Evolutionary conservation across 2,888 invertebrate species (phyloP).

Genomic region (Ophion slaviceki): DNA sequence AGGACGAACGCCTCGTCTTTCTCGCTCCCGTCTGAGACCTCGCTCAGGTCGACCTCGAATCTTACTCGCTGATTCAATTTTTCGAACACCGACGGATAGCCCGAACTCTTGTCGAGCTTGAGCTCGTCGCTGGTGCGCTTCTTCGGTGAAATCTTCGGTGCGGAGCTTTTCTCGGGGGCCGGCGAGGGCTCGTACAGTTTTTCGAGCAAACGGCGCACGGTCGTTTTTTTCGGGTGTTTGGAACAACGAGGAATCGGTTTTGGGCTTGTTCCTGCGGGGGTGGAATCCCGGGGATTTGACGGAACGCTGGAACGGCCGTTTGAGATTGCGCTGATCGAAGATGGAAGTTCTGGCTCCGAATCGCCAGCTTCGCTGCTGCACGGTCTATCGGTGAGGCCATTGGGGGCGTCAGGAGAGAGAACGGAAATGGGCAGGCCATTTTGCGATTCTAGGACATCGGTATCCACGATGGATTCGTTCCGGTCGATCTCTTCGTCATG

Average conservation of each 20-base stretch:
- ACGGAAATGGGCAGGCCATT: conserved; percentile 33
- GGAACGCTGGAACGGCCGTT: neutral
- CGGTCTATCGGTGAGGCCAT: neutral
- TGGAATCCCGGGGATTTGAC: neutral
- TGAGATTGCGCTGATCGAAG: neutral
- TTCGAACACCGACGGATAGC: conserved; percentile 70
- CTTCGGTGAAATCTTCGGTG: neutral
- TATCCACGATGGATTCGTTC: conserved; percentile 50
- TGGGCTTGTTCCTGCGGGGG: neutral
- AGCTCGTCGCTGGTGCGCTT: conserved; percentile 60
- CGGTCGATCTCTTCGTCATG: conserved; percentile 23
- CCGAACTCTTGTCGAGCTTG: conserved; percentile 51
- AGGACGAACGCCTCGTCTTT: conserved; percentile 63
- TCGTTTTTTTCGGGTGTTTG: neutral
- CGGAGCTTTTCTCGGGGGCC: neutral
- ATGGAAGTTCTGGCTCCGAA: neutral
- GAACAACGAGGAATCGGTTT: neutral
- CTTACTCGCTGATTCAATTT: conserved; percentile 68
- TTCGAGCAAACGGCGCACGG: conserved; percentile 27
- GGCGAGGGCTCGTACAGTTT: conserved; percentile 26
- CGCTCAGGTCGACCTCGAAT: conserved; percentile 72
- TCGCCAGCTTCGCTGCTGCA: conserved; percentile 1
- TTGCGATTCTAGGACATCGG: conserved; percentile 14
- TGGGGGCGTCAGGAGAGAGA: neutral
- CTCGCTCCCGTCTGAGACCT: conserved; percentile 60